These are phyloP conservation scores for Dinocampus coccinellae DNA, from an alignment of 2,888 invertebrate genomes.

Conservation along the genomic window DNA sequence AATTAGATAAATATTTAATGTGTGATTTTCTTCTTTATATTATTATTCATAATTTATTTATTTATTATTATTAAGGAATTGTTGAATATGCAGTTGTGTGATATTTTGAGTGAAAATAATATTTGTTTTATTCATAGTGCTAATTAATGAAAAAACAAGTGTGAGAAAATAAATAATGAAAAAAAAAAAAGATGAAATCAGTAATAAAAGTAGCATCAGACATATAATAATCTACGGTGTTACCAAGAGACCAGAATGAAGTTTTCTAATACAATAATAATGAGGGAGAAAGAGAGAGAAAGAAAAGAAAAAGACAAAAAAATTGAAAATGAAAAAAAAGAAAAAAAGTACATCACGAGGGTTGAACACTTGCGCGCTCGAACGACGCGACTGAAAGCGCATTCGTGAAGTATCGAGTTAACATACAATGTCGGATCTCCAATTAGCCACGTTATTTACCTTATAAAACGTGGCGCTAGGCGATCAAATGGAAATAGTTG, in stretches of 20 bases:
- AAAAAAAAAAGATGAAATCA: conserved; percentile 24
- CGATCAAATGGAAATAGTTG: conserved; percentile 53
- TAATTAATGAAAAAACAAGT: conserved; percentile 55
- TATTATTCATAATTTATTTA: too few species aligned
- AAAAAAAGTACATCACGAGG: conserved; percentile 33
- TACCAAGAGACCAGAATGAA: not conserved
- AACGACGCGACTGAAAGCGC: conserved; percentile 56
- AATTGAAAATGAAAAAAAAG: conserved; percentile 26
- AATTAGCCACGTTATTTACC: conserved; percentile 69
- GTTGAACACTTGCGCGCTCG: conserved; percentile 46
- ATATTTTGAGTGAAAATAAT: conserved; percentile 28
- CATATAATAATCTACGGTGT: not conserved
- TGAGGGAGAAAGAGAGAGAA: too few species aligned
- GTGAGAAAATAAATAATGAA: not conserved
- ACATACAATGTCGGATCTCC: conserved; percentile 62
- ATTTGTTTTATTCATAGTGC: conserved; percentile 58
- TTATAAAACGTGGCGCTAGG: conserved; percentile 56
- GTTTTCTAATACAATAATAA: not conserved
- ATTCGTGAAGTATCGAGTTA: conserved; percentile 52
- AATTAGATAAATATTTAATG: too few species aligned
- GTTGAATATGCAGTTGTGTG: conserved; percentile 26
- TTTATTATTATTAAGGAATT: too few species aligned
- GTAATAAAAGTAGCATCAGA: not conserved
- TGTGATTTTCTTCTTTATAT: too few species aligned
- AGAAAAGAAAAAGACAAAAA: too few species aligned